These are phyloP conservation scores for Trematomus bernacchii DNA, from an alignment of 2,797 vertebrate genomes.

Conservation along the genomic window DNA sequence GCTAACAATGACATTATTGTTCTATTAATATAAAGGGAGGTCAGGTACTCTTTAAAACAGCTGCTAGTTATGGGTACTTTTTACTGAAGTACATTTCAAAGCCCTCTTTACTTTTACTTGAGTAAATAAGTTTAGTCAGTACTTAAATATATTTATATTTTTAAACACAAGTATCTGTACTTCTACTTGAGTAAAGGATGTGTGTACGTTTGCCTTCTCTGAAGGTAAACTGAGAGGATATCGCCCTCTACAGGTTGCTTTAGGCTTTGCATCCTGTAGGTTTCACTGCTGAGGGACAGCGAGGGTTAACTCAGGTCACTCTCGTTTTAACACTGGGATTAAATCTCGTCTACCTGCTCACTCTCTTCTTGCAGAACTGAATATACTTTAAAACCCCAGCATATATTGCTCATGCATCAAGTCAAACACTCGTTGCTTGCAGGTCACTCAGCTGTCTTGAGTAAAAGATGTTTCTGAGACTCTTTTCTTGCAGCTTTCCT, in stretches of 20 bases:
- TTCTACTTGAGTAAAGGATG: too few relatives aligned
- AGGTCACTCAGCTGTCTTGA: background rate
- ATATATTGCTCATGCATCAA: background rate
- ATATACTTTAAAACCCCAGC: background rate
- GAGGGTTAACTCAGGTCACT: slow-evolving; percentile 62
- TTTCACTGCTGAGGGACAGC: slow-evolving; percentile 18
- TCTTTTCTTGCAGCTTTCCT: slow-evolving; percentile 44
- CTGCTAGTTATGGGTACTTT: too few relatives aligned
- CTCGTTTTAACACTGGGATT: slow-evolving; percentile 7
- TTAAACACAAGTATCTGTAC: too few relatives aligned
- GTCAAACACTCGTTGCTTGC: background rate
- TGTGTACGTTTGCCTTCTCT: background rate
- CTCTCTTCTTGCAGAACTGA: background rate
- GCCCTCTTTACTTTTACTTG: too few relatives aligned
- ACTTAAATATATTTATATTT: too few relatives aligned
- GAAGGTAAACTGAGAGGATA: slow-evolving; percentile 67
- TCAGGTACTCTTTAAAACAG: too few relatives aligned
- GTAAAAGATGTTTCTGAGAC: slow-evolving; percentile 30
- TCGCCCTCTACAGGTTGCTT: slow-evolving; percentile 79
- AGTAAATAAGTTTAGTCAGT: too few relatives aligned
- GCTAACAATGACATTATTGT: too few relatives aligned
- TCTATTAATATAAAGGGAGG: too few relatives aligned
- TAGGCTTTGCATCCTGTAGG: slow-evolving; percentile 15
- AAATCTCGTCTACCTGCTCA: background rate
- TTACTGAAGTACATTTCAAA: too few relatives aligned